A percentile compares a stretch with the other conserved stretches of the same genome.
Evolutionary conservation across 2,888 invertebrate genomes (phyloP).

Genomic region (Gymnocheta viridis): DNA sequence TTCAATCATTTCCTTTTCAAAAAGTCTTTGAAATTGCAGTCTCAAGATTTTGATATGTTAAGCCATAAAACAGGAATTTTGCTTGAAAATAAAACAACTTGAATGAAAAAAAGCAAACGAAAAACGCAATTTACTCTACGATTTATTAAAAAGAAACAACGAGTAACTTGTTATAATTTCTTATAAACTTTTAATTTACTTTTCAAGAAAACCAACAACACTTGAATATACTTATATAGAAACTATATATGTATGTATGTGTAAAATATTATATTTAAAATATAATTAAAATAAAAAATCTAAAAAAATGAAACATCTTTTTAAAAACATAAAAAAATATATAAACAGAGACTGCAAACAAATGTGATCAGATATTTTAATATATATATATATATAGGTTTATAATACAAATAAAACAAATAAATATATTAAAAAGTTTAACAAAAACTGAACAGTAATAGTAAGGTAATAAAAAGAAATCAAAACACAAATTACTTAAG

Average conservation of each 20-base stretch:
- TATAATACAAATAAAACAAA: conserved; percentile 70
- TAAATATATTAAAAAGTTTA: conserved; percentile 52
- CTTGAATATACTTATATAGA: conserved; percentile 37
- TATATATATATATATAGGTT: conserved; percentile 79
- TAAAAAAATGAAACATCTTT: conserved; percentile 56
- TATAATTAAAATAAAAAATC: conserved; percentile 55
- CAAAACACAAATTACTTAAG: conserved; percentile 54
- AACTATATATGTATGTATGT: conserved; percentile 29
- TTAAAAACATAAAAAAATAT: conserved; percentile 72
- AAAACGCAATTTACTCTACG: conserved; percentile 78
- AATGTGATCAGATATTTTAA: conserved; percentile 83
- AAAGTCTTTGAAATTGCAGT: conserved; percentile 70
- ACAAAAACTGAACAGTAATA: conserved; percentile 38
- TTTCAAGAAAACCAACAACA: conserved; percentile 18
- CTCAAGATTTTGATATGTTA: conserved; percentile 9
- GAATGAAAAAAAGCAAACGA: conserved; percentile 77
- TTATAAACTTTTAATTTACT: conserved; percentile 55
- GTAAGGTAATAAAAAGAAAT: conserved; percentile 58
- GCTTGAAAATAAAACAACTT: conserved; percentile 63
- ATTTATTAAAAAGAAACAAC: conserved; percentile 53
- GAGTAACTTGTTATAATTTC: conserved; percentile 64
- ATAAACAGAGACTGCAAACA: conserved; percentile 82
- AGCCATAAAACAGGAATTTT: conserved; percentile 57
- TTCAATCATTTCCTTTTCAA: conserved; percentile 12
- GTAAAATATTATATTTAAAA: conserved; percentile 58